Conservation (phyloP, 2,113 vertebrate species). For the Nansenia antarctica region DNA sequence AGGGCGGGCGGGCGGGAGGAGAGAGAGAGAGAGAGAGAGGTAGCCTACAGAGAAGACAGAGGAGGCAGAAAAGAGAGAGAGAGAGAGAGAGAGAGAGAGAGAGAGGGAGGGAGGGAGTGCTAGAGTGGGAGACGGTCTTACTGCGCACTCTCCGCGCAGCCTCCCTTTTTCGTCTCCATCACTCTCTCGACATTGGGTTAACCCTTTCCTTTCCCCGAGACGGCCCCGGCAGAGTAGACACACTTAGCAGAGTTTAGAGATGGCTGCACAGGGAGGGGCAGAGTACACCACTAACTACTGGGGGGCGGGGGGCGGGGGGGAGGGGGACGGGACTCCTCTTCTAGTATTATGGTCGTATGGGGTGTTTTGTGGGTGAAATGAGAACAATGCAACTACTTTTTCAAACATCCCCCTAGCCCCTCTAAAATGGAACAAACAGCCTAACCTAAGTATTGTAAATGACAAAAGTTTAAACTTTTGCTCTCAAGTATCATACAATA, state of each 20-base stretch:
- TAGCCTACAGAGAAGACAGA: not conserved
- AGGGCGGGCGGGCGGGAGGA: constrained; percentile 19
- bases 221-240: too few species aligned
- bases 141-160: constrained; percentile 15
- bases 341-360: too few species aligned
- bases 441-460: not conserved
- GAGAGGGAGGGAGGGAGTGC: constrained; percentile 10
- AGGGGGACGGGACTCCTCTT: not conserved
- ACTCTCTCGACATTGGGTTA: constrained; percentile 7
- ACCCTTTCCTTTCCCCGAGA: constrained; percentile 1
- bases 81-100: constrained; percentile 1
- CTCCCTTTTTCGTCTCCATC: constrained; percentile 15
- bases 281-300: not conserved
- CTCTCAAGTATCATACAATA: not conserved
- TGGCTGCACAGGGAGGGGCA: not conserved
- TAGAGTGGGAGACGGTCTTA: constrained; percentile 22
- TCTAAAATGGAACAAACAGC: too few species aligned
- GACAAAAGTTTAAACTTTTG: not conserved
- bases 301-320: not conserved
- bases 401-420: not conserved
- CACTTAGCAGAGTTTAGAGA: not conserved
- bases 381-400: not conserved
- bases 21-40: constrained; percentile 22
- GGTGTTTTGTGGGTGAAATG: not conserved
- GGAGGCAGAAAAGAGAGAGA: constrained; percentile 12